Percentiles rank a stretch among this genome's conserved stretches.
phyloP scores from a whole-genome alignment of 1,140 invertebrate species.

The Drosophila ercepeae region DNA sequence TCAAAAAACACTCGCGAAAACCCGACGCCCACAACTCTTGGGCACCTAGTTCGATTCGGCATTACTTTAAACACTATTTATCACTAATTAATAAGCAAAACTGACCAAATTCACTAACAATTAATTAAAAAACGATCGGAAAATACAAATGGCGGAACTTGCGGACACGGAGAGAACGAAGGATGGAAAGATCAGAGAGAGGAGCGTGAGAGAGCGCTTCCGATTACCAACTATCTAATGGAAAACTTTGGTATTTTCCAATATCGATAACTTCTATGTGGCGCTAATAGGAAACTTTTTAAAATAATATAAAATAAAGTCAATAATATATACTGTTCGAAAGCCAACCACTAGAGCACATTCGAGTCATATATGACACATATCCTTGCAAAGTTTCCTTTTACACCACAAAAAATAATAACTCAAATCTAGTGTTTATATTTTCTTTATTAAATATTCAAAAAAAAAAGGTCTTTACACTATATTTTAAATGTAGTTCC shows the following conservation, averaged over 20 bases:
- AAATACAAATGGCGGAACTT: neutral
- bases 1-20: neutral
- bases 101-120: neutral
- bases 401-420: too few relatives aligned
- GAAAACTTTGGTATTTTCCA: neutral
- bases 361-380: too few relatives aligned
- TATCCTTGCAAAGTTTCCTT: too few relatives aligned
- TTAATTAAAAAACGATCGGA: neutral
- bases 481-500: neutral
- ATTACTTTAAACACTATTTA: neutral
- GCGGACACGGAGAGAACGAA: neutral
- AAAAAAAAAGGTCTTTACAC: conserved; percentile 15
- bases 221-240: neutral
- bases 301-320: neutral
- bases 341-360: too few relatives aligned
- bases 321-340: too few relatives aligned
- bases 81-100: neutral
- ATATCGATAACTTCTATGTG: neutral
- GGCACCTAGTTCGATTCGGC: neutral
- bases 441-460: neutral
- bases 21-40: neutral
- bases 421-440: neutral
- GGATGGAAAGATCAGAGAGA: neutral
- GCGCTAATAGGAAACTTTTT: neutral
- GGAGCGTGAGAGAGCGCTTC: neutral